Base-by-base conservation (phyloP, 2,888 invertebrate species). In the Meta bourneti region DNA sequence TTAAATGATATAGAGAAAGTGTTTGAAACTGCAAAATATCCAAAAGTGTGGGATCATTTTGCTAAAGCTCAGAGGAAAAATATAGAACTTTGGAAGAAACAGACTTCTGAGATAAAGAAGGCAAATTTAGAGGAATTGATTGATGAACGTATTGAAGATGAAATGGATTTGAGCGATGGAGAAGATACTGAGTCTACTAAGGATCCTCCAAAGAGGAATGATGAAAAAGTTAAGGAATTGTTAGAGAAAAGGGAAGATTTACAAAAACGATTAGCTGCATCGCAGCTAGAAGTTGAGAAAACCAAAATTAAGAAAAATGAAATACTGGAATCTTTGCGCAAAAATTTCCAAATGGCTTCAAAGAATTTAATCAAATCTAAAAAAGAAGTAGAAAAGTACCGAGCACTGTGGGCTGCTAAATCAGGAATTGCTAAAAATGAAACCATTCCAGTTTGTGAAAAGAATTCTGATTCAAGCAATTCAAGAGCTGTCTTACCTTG, bases 1-100 rank as follows among this genome's bases (percentile, higher is more conserved):
- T 98, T 99, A 98, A 97, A 98, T 97, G 98, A 98, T 97, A 98
- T 99, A 96, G 98, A 98, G 97, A 97, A 98, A 96, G 98, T 99
- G 96, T 98, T 99, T 96, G 96, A 96, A 95, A 97, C 98, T 95
- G 98, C 98, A 95, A 97, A 97, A 96, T 98, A 98, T 96, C 98
- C 99, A 97, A 98, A 98, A 96, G 98, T 98, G 96, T 99, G 99
- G 99, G 99, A 99, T 97, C 99, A 99, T 97, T 99, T 99, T 97
- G 98, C 98, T 96, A 99, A 99, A 96, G 98, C 98, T 94, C 99
- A 99, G 96, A 96, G 99, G 96, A 99, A 99, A 97, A 98, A 98
- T 96, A 98, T 99, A 96, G 98, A 98, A 96, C 97, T 97, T 95
- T 99, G 99, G 99, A 98, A 97, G 96, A 98, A 98, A 96, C 98